Percentiles rank a stretch among this genome's conserved stretches.
phyloP scores from a whole-genome alignment of 2,113 vertebrate genomes.

The Willisornis vidua region DNA sequence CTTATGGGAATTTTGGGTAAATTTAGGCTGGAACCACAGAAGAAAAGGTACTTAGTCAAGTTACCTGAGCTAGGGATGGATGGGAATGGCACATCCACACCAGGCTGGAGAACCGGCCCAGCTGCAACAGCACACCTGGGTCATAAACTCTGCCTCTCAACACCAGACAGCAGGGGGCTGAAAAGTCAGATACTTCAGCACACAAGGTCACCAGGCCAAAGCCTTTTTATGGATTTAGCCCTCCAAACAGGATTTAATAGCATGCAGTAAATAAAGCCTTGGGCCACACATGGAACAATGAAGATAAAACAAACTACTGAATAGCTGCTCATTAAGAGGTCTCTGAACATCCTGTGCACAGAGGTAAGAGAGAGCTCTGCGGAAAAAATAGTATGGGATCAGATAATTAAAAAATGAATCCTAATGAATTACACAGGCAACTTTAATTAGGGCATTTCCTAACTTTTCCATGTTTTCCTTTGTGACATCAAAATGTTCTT shows the following conservation, averaged over 20 bases:
- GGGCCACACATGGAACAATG: conserved; percentile 69
- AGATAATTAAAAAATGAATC: conserved; percentile 52
- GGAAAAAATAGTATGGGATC: conserved; percentile 52
- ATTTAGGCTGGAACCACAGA: background rate
- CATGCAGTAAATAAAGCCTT: conserved; percentile 42
- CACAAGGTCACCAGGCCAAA: conserved; percentile 53
- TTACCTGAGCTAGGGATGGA: background rate
- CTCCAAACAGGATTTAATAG: conserved; percentile 67
- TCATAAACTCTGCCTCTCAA: conserved; percentile 53
- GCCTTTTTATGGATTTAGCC: conserved; percentile 61
- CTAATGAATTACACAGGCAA: conserved; percentile 47
- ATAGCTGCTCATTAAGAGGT: conserved; percentile 42
- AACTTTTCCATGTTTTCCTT: background rate
- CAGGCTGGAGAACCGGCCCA: background rate
- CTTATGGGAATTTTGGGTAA: background rate
- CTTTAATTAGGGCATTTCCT: conserved; percentile 49
- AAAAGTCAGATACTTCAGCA: conserved; percentile 7
- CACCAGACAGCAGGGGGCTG: background rate
- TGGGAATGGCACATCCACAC: background rate
- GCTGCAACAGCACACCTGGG: conserved; percentile 51
- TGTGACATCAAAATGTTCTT: background rate
- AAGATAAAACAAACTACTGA: conserved; percentile 47
- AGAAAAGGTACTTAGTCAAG: fast-evolving
- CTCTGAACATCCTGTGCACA: conserved; percentile 53
- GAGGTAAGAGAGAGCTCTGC: background rate